A percentile compares a stretch with the other conserved stretches of the same genome.
phyloP scores from a whole-genome alignment of 1,140 invertebrate species.

The Melitaea cinxia region DNA sequence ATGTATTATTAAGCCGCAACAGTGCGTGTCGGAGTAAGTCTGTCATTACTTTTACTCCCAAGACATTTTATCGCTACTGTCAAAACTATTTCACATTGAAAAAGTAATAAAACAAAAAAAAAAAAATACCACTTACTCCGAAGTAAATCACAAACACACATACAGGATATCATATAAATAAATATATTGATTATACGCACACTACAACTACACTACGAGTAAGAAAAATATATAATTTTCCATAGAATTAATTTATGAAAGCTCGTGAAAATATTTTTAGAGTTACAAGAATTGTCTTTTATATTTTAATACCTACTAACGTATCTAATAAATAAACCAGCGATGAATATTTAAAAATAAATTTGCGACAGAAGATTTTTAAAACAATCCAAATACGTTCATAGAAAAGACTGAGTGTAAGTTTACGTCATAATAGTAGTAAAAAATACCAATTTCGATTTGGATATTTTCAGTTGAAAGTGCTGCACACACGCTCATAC shows the following conservation, averaged over 20 bases:
- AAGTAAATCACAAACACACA: conserved; percentile 28
- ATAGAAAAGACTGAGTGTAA: not conserved
- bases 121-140: conserved; percentile 34
- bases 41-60: not conserved
- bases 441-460: too few relatives aligned
- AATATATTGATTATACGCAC: conserved; percentile 46
- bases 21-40: conserved; percentile 28
- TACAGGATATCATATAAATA: conserved; percentile 35
- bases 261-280: conserved; percentile 73
- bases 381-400: conserved; percentile 37
- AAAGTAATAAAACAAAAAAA: conserved; percentile 5
- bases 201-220: conserved; percentile 71
- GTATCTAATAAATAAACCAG: conserved; percentile 36
- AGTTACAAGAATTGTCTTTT: conserved; percentile 78
- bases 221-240: conserved; percentile 78
- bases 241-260: conserved; percentile 72
- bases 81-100: not conserved
- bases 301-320: conserved; percentile 61
- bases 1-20: conserved; percentile 12
- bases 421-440: not conserved
- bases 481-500: too few relatives aligned
- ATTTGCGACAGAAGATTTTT: not conserved
- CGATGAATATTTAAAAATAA: conserved; percentile 14
- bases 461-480: too few relatives aligned
- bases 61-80: not conserved